phyloP scores from a whole-genome alignment of 2,888 invertebrate species.

The Lepas anatifera region DNA sequence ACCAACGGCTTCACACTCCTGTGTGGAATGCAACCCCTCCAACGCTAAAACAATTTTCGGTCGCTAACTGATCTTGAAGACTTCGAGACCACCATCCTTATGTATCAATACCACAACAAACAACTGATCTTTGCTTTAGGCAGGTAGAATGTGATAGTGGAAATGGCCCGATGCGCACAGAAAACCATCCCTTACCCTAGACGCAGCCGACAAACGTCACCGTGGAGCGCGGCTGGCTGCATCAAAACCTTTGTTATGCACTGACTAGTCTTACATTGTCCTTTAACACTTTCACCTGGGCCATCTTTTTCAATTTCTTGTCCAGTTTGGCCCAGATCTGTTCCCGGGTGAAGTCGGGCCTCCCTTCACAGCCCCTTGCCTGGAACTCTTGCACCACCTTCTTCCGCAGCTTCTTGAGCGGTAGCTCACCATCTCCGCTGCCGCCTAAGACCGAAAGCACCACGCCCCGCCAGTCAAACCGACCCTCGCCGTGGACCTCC shows the following conservation, averaged over 20 bases:
- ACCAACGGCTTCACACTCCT: no score
- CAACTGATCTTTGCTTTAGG: no score
- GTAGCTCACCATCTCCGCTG: slow-evolving; percentile 41
- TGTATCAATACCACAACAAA: no score
- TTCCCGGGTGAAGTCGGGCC: slow-evolving; percentile 41
- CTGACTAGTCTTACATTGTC: not conserved
- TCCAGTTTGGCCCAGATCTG: slow-evolving; percentile 56
- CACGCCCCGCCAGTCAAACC: not conserved
- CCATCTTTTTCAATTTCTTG: slow-evolving; percentile 53
- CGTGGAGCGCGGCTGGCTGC: no score
- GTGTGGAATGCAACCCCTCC: no score
- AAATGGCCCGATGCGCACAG: not conserved
- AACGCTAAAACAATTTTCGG: no score
- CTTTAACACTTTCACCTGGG: slow-evolving; percentile 10
- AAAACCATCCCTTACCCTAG: not conserved
- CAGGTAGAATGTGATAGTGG: not conserved
- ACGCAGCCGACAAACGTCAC: not conserved
- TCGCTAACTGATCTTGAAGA: no score
- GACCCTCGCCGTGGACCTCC: not conserved
- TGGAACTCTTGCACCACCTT: slow-evolving; percentile 55
- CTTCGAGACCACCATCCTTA: no score
- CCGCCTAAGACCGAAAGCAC: not conserved
- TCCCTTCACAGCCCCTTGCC: slow-evolving; percentile 29
- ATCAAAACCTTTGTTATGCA: not conserved
- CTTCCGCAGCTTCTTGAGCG: slow-evolving; percentile 58